Conservation (phyloP, 2,113 vertebrate species). For the Tupaia tana region DNA sequence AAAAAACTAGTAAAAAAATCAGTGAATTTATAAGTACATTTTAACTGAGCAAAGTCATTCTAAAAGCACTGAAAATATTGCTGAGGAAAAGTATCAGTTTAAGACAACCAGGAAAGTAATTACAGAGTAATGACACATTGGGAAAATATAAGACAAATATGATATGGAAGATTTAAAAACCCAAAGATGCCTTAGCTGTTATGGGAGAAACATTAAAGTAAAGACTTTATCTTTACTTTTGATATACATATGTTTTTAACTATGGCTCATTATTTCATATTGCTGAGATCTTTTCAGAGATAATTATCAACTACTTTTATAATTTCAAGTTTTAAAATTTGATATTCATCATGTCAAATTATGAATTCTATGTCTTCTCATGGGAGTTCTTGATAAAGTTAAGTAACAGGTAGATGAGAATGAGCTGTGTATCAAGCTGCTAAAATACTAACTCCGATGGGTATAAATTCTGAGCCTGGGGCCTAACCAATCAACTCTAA, state of each 20-base stretch:
- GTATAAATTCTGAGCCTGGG: not conserved
- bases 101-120: not conserved
- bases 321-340: not conserved
- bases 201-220: slow-evolving; percentile 4
- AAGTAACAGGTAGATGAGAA: not conserved
- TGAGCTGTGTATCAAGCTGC: not conserved
- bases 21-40: not conserved
- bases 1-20: not conserved
- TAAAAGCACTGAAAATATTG: slow-evolving; percentile 20
- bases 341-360: not conserved
- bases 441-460: not conserved
- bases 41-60: not conserved
- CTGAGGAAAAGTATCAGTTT: slow-evolving; percentile 3
- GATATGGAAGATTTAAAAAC: not conserved
- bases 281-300: not conserved
- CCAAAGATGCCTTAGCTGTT: not conserved
- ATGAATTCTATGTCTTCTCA: too few species aligned
- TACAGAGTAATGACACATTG: not conserved
- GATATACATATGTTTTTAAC: not conserved
- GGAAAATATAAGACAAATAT: not conserved
- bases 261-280: slow-evolving; percentile 8
- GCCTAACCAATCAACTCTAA: not conserved
- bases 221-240: slow-evolving; percentile 7
- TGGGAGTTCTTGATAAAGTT: not conserved
- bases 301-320: not conserved